phyloP scores from a whole-genome alignment of 2,888 invertebrate species.

The Aleiodes testaceus region DNA sequence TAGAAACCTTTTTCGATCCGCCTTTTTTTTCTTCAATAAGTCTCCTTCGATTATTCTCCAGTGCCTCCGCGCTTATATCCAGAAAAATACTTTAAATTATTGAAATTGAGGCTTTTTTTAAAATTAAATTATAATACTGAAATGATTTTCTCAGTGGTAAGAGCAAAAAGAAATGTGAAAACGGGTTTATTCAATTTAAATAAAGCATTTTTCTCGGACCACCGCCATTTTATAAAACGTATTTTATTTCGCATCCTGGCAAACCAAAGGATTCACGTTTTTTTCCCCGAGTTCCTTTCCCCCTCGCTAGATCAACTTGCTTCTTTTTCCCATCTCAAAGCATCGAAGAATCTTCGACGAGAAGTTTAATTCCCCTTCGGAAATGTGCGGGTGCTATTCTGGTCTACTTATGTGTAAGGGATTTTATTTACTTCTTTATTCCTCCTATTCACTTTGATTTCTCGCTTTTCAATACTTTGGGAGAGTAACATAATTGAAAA shows the following conservation, averaged over 20 bases:
- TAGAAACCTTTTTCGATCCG: neutral
- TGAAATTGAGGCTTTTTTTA: neutral
- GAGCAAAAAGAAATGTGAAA: neutral
- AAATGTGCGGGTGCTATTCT: conserved; percentile 26
- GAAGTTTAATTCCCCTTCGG: neutral
- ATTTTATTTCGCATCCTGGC: conserved; percentile 1
- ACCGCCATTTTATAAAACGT: conserved; percentile 18
- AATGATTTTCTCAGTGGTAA: neutral
- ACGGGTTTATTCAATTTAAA: conserved; percentile 49
- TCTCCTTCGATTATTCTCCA: neutral
- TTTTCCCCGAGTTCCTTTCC: conserved; percentile 34
- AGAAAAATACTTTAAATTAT: neutral
- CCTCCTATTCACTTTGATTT: neutral
- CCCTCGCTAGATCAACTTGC: conserved; percentile 34
- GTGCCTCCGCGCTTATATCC: neutral
- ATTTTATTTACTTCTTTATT: conserved; percentile 9
- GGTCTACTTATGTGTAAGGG: neutral
- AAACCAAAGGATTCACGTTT: conserved; percentile 36
- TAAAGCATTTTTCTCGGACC: neutral
- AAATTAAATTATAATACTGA: neutral
- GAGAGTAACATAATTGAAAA: conserved; percentile 23
- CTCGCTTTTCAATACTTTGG: conserved; percentile 4
- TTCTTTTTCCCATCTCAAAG: neutral
- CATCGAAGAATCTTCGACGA: neutral
- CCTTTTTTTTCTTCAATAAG: neutral